These are phyloP conservation scores for Semnornis frantzii DNA, from an alignment of 2,113 vertebrate species.

Conservation along the genomic window DNA sequence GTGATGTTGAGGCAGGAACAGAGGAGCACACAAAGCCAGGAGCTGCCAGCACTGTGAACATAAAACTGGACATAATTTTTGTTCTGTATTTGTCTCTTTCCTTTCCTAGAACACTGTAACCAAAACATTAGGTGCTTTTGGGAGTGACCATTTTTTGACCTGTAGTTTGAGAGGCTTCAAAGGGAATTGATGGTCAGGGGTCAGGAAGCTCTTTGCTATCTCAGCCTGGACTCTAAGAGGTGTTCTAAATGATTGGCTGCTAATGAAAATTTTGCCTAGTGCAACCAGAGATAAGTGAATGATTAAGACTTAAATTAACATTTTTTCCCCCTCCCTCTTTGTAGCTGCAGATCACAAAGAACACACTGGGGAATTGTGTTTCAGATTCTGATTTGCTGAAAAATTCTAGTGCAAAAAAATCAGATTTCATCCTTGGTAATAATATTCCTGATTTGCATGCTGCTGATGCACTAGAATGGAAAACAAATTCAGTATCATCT, in stretches of 20 bases:
- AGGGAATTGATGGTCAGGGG: background rate
- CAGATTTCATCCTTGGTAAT: background rate
- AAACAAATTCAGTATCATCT: background rate
- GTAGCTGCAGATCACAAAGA: background rate
- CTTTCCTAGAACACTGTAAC: background rate
- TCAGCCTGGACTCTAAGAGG: background rate
- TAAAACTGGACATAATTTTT: background rate
- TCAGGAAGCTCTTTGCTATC: background rate
- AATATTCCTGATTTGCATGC: background rate
- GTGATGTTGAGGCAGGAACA: slow-evolving; percentile 90
- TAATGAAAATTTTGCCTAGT: background rate
- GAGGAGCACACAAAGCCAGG: slow-evolving; percentile 86
- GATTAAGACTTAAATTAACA: background rate
- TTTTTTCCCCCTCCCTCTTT: background rate
- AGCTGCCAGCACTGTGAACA: slow-evolving; percentile 87
- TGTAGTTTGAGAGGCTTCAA: background rate
- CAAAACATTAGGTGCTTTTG: background rate
- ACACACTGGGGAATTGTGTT: background rate
- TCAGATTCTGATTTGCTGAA: background rate
- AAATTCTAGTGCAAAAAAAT: background rate
- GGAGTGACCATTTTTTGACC: background rate
- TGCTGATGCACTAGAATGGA: background rate
- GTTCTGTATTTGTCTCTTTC: background rate
- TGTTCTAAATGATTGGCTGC: background rate
- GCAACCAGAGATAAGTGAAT: background rate